These are phyloP conservation scores for Dicentrarchus labrax DNA, from an alignment of 2,113 vertebrate species.

Conservation along the genomic window DNA sequence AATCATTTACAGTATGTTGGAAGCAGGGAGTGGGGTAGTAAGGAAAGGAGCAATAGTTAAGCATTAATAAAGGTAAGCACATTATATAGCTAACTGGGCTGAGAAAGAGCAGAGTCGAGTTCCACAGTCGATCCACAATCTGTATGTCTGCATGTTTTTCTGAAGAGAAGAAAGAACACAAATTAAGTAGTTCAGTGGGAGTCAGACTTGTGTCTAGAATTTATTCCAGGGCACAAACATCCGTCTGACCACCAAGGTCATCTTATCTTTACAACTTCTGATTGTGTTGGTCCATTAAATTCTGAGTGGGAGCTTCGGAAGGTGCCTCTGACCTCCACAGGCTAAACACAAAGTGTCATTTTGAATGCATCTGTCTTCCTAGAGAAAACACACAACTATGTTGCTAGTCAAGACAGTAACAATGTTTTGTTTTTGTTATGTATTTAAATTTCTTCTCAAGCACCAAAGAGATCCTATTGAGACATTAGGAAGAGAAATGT, in stretches of 20 bases:
- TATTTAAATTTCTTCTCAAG: background rate
- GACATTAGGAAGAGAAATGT: background rate
- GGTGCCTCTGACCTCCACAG: constrained; percentile 21
- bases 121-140: background rate
- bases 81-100: constrained; percentile 19
- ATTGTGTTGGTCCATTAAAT: constrained; percentile 36
- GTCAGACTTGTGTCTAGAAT: constrained; percentile 24
- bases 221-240: constrained; percentile 35
- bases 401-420: background rate
- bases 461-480: background rate
- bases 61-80: constrained; percentile 47
- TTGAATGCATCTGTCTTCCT: background rate
- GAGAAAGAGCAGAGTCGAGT: background rate
- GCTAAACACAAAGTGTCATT: background rate
- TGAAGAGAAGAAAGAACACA: constrained; percentile 10
- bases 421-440: background rate
- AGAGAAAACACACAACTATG: background rate
- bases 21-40: constrained; percentile 31
- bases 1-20: constrained; percentile 53
- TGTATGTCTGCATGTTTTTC: constrained; percentile 15
- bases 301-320: constrained; percentile 16
- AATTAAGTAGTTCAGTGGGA: background rate
- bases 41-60: constrained; percentile 27
- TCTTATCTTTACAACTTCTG: constrained; percentile 44
- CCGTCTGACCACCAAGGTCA: constrained; percentile 31